Base-by-base conservation (phyloP, 2,888 invertebrate genomes). In the Biston stratarius region DNA sequence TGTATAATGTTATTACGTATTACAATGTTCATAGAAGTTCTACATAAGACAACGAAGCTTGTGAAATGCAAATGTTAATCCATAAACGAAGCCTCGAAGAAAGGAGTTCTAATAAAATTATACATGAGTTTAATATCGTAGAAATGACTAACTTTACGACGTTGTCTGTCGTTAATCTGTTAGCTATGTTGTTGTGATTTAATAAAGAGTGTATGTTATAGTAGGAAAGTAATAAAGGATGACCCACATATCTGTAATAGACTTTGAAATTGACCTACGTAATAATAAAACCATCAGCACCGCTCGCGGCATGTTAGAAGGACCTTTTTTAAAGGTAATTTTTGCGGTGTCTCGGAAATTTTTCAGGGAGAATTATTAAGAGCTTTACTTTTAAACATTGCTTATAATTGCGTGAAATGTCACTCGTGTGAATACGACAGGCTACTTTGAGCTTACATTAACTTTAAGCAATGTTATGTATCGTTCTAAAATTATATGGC, bases 21-120 rank as follows among this genome's bases (percentile, higher is more conserved):
- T 59, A 49, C 49, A 12, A 33, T 48, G n/a, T 48, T 49, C 24
- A 24, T 6, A 40, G n/a, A 59, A 59, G 45, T 48, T 12, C 36
- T 38, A 38, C 15, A 58, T 36, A 48, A 48, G 14, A 56, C 15
- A 40, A 11, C 51, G 10, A 33, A 71, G 77, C 76, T 74, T 76
- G 77, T 82, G 80, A 83, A 82, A 86, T 86, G 85, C 77, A 80
- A 86, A 86, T 86, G 70, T 79, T 73, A 83, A 74, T 74, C 65
- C 77, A 77, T 84, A 80, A 79, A 74, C 70, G 72, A 73, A 60
- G 69, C 69, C 55, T 59, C 61, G 63, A 68, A 76, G 74, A 74
- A 81, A 74, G 71, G 65, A 60, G 55, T 60, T 57, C 38, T 67
- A 74, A 74, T 81, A 77, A 79, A 77, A 79, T 81, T 81, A 67